phyloP scores from a whole-genome alignment of 35 echinoderm and acorn worm genomes.

The Eucidaris tribuloides region DNA sequence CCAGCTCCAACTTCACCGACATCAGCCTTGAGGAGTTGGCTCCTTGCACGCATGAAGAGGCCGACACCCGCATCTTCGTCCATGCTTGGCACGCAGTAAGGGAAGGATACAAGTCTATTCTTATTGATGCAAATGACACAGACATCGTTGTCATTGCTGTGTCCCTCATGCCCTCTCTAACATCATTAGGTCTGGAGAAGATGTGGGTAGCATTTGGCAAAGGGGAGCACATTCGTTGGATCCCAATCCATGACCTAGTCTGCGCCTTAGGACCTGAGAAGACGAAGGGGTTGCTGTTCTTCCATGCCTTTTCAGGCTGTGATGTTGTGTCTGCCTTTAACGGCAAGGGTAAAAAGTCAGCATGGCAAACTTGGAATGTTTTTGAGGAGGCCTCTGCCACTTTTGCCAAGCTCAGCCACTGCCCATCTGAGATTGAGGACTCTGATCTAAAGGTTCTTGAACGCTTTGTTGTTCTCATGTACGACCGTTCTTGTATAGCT shows the following conservation, averaged over 20 bases:
- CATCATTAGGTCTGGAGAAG: constrained; percentile 16
- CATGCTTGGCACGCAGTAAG: too few relatives aligned
- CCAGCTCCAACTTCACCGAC: background rate
- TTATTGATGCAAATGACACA: background rate
- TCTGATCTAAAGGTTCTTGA: background rate
- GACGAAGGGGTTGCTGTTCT: constrained; percentile 3
- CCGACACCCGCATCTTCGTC: constrained; percentile 10
- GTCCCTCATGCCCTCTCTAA: background rate
- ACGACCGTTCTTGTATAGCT: background rate
- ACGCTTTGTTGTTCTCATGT: constrained; percentile 19
- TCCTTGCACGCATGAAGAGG: constrained; percentile 33
- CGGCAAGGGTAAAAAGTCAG: constrained; percentile 9
- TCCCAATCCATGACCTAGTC: constrained; percentile 3
- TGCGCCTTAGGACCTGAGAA: background rate
- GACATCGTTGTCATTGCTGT: constrained; percentile 22
- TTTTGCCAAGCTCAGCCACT: background rate
- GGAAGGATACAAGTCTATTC: background rate
- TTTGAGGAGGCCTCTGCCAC: background rate
- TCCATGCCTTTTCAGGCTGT: constrained; percentile 47
- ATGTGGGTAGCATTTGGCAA: constrained; percentile 42
- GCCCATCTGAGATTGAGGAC: background rate
- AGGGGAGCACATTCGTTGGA: constrained; percentile 23
- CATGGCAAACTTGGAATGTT: background rate
- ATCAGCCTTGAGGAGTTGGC: background rate
- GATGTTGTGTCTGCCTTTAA: constrained; percentile 13